phyloP scores from a whole-genome alignment of 1,140 invertebrate genomes.

The Physella acuta region DNA sequence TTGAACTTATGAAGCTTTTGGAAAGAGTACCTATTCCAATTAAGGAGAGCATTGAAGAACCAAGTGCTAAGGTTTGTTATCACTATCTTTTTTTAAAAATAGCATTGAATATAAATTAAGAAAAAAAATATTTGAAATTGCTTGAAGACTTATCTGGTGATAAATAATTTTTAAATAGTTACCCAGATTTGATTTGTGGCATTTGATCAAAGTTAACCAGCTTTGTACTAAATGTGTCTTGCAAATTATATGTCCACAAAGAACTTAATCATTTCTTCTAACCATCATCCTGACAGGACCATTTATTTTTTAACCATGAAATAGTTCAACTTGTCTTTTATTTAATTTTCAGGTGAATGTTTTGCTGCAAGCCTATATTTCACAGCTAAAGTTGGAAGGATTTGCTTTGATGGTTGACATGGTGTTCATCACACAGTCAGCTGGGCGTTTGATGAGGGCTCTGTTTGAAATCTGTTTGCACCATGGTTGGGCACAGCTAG shows the following conservation, averaged over 20 bases:
- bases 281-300: not conserved
- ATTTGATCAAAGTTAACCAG: too few species aligned
- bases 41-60: slow-evolving; percentile 97
- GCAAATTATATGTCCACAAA: too few species aligned
- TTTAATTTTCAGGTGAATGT: slow-evolving; percentile 72
- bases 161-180: too few species aligned
- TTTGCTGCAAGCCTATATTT: slow-evolving; percentile 95
- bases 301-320: not conserved
- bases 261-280: too few species aligned
- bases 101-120: too few species aligned
- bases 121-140: too few species aligned
- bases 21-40: slow-evolving; percentile 98
- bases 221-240: too few species aligned
- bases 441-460: slow-evolving; percentile 89
- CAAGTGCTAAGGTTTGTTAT: slow-evolving; percentile 80
- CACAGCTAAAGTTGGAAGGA: slow-evolving; percentile 95
- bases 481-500: slow-evolving; percentile 94
- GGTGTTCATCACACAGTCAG: slow-evolving; percentile 99
- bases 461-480: slow-evolving; percentile 92
- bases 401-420: slow-evolving; percentile 99
- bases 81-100: too few species aligned
- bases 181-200: too few species aligned
- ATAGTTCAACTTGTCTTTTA: not conserved
- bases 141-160: too few species aligned
- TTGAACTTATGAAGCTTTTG: slow-evolving; percentile 96